These are phyloP conservation scores for Drosophila borborema DNA, from an alignment of 2,888 invertebrate species.

Conservation along the genomic window DNA sequence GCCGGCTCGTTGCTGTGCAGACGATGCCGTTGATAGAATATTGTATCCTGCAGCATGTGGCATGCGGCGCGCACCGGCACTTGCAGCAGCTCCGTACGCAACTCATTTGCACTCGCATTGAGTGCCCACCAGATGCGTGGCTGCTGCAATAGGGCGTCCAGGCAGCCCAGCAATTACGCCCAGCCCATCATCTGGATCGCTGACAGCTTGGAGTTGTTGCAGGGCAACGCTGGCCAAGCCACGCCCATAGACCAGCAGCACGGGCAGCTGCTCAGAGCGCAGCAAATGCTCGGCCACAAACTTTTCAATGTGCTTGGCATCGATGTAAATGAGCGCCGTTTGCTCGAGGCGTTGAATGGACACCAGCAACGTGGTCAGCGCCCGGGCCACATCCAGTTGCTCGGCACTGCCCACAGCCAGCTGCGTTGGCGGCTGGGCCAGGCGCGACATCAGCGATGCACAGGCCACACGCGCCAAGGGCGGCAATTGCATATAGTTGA, in stretches of 20 bases:
- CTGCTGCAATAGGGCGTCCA: slow-evolving; percentile 87
- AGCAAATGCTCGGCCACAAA: slow-evolving; percentile 84
- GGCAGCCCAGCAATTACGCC: slow-evolving; percentile 85
- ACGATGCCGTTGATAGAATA: slow-evolving; percentile 82
- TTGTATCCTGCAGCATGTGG: slow-evolving; percentile 84
- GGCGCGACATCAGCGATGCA: slow-evolving; percentile 76
- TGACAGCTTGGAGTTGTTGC: slow-evolving; percentile 33
- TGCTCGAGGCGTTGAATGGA: slow-evolving; percentile 80
- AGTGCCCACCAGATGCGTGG: slow-evolving; percentile 83
- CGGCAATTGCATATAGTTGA: slow-evolving; percentile 85
- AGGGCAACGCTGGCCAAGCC: slow-evolving; percentile 56
- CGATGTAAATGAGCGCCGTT: slow-evolving; percentile 83
- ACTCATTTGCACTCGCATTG: slow-evolving; percentile 61
- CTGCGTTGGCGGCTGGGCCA: slow-evolving; percentile 46
- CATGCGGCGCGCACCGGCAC: slow-evolving; percentile 72
- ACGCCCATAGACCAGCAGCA: slow-evolving; percentile 72
- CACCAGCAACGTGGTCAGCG: slow-evolving; percentile 78
- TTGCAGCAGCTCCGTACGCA: slow-evolving; percentile 78
- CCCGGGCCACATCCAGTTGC: slow-evolving; percentile 62
- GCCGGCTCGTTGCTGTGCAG: slow-evolving; percentile 34
- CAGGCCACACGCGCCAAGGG: slow-evolving; percentile 83
- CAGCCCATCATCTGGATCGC: slow-evolving; percentile 43
- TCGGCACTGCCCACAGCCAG: slow-evolving; percentile 19
- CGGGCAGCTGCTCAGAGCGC: slow-evolving; percentile 72
- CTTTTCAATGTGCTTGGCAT: slow-evolving; percentile 83